These are phyloP conservation scores for Smutsia gigantea DNA, from an alignment of 2,797 vertebrate species.

Conservation along the genomic window DNA sequence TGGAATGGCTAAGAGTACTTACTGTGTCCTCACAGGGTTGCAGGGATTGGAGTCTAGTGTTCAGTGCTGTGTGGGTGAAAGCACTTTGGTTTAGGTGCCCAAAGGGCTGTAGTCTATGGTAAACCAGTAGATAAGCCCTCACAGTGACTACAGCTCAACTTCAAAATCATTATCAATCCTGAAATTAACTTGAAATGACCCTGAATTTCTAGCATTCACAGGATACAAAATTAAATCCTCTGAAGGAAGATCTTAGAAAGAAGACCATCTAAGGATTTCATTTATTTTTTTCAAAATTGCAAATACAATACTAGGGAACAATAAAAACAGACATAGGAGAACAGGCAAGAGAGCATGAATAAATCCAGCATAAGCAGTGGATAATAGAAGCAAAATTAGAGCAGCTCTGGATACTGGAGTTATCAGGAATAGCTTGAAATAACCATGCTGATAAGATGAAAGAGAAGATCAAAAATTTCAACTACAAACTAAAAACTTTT, in stretches of 20 bases:
- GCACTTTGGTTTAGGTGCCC: background rate
- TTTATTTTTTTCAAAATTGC: conserved; percentile 23
- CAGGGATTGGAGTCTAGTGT: background rate
- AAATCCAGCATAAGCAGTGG: background rate
- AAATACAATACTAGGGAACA: background rate
- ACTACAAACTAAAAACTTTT: conserved; percentile 28
- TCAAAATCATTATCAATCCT: background rate
- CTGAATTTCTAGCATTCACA: background rate
- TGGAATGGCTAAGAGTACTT: background rate
- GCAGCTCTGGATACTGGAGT: background rate
- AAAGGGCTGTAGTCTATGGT: background rate
- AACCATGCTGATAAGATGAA: background rate
- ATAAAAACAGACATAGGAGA: background rate
- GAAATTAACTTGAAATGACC: background rate
- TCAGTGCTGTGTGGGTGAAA: background rate
- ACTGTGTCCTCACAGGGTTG: background rate
- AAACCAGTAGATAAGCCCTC: background rate
- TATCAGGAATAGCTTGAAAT: background rate
- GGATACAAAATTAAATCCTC: background rate
- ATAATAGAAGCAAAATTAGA: conserved; percentile 24
- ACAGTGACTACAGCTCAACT: background rate
- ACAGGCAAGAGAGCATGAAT: background rate
- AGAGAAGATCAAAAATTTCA: conserved; percentile 12
- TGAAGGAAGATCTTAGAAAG: background rate
- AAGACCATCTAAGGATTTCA: background rate